Evolutionary conservation across 1,140 invertebrate species (phyloP), one percentile per base, ranked within the genome.

Genomic region (Philotrypesis tridentata): DNA sequence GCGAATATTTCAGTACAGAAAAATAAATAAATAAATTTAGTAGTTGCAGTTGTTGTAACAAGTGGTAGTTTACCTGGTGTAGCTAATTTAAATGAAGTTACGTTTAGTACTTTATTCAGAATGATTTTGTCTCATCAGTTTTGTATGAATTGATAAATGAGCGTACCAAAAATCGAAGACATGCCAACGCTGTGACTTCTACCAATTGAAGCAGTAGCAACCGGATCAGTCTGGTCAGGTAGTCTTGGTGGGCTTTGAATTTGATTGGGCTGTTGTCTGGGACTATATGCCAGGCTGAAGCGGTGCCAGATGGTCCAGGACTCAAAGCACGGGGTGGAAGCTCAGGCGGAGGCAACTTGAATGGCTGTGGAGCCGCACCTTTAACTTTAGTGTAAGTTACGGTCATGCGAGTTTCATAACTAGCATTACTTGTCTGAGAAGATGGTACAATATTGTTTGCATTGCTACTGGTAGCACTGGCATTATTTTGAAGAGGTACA

Each of bases 251-350:
- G 90, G 80, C 87, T 90, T 43, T 88, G 89, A 33, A 85, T 86
- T 74, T 89, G 87, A 83, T 72, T 86, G 29, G 87, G 85, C 21
- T 79, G 74, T 55, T 77, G 68, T 6, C 85, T 86, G 63, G 92
- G 90, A 23, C 89, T 91, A 74, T n/a, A n/a, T 92, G 92, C 92
- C 93, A 93, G 61, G 92, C 93, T 1, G 91, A 92, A 3, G 48
- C 21, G 33, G 92, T 88, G 14, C 90, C 86, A 14, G 85, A 86
- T 31, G 89, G 86, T n/a, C 89, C 88, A 23, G 94, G 94, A 86
- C 93, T 94, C 5, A 91, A 85, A 25, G 94, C 93, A 17, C 95
- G 91, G 6, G 95, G 94, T 17, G 95, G 95, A 70, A 95, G 90
- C 88, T 95, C 94, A 0, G 95, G 95, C 17, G 95, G 94, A 65